A percentile compares a stretch with the other conserved stretches of the same genome.
phyloP scores from a whole-genome alignment of 2,888 invertebrate species.

The Rhamnusium bicolor region DNA sequence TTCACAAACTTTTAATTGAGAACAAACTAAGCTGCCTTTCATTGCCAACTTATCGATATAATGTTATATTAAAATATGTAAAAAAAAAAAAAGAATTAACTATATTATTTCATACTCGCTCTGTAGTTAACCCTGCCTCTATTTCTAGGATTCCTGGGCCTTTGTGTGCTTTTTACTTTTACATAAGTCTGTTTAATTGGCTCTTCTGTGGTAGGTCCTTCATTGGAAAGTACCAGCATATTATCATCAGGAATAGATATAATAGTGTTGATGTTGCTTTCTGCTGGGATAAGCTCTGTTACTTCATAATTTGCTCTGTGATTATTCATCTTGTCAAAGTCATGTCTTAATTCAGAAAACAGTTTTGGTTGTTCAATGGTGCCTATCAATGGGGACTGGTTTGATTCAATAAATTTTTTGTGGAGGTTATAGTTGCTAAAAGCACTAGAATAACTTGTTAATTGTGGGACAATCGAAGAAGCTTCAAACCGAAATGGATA shows the following conservation, averaged over 20 bases:
- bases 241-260: slow-evolving; percentile 36
- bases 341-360: slow-evolving; percentile 14
- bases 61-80: no score
- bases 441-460: background rate
- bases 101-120: no score
- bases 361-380: slow-evolving; percentile 31
- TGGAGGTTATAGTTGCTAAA: slow-evolving; percentile 6
- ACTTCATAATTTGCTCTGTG: slow-evolving; percentile 35
- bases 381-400: slow-evolving; percentile 31
- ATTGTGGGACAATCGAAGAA: background rate
- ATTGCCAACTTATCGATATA: no score
- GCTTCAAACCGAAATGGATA: slow-evolving; percentile 23
- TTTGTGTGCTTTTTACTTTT: background rate
- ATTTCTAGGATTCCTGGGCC: background rate
- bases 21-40: no score
- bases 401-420: slow-evolving; percentile 13
- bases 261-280: background rate
- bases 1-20: no score
- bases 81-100: no score
- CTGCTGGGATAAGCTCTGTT: slow-evolving; percentile 22
- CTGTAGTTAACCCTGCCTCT: slow-evolving; percentile 14
- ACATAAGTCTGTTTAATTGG: background rate
- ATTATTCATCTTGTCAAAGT: slow-evolving; percentile 29
- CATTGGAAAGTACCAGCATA: background rate
- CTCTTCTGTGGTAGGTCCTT: background rate